Base-by-base conservation (phyloP, 2,113 vertebrate genomes). In the Phylloscopus whistleri region DNA sequence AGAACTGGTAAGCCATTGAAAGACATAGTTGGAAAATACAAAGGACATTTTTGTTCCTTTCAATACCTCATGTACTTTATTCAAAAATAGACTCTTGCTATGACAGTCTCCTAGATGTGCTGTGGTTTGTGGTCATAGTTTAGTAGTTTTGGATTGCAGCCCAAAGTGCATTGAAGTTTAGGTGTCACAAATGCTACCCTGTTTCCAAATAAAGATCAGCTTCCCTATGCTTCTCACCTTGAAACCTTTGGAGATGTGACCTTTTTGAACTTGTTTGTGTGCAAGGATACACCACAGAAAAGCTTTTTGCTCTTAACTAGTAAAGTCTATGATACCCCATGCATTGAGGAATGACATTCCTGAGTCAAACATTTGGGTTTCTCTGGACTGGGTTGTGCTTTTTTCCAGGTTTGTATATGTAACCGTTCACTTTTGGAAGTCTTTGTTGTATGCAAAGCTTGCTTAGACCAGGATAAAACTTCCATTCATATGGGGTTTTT, bases 111-210 rank as follows among this genome's bases (percentile, higher is more conserved):
- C 72, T 84, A 17, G n/a, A 89, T 95, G 35, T 77, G 63, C 79
- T 81, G 66, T 43, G 77, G 68, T 70, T 83, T 94, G 53, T 95
- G 92, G 64, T 82, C 76, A 31, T 67, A 51, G 51, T 96, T 96
- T 68, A 84, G 81, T 72, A 89, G 31, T 17, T 88, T 94, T 95
- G 81, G 69, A 81, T 95, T 89, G 64, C 33, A 75, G 59, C 74
- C 80, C 43, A 26, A 74, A 84, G 63, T 68, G 16, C 84, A 91
- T 16, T 68, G 73, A 88, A 95, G 55, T 56, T 79, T 14, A 70
- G 35, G 78, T 82, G 95, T 94, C 90, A 90, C 55, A 96, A 85
- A 93, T 11, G 37, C 18, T 56, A 11, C 64, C 43, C 60, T 94
- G 69, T 87, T 94, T 84, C 64, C 35, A 80, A 84, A 84, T 27